phyloP scores from a whole-genome alignment of 1,140 invertebrate genomes.

The Drosophila insularis region DNA sequence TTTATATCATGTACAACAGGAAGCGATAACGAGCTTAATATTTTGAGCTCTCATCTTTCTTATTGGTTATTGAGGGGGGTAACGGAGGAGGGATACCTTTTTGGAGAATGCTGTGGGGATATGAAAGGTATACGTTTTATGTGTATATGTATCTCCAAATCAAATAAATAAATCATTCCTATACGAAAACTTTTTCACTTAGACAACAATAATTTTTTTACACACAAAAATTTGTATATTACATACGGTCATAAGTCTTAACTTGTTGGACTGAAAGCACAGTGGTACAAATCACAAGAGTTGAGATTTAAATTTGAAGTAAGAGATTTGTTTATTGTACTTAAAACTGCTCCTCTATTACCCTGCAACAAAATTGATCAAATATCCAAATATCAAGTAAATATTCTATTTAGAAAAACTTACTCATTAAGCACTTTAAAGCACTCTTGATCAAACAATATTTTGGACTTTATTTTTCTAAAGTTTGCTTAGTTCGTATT shows the following conservation, averaged over 20 bases:
- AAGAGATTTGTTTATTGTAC: neutral
- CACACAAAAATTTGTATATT: constrained; percentile 58
- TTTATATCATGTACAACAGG: constrained; percentile 29
- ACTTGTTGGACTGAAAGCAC: constrained; percentile 22
- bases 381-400: no score
- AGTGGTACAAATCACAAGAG: neutral
- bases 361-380: no score
- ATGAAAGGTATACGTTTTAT: neutral
- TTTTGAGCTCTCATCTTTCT: constrained; percentile 3
- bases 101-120: neutral
- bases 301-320: neutral
- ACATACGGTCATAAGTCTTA: constrained; percentile 62
- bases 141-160: constrained; percentile 41
- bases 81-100: neutral
- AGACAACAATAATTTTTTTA: constrained; percentile 59
- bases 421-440: no score
- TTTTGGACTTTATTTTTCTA: no score
- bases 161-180: constrained; percentile 79
- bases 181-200: constrained; percentile 75
- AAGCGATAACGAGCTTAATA: constrained; percentile 55
- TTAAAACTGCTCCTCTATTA: neutral
- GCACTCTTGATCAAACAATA: no score
- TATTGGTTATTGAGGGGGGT: neutral
- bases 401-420: no score
- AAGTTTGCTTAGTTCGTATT: no score